Base-by-base conservation (phyloP, 2,797 vertebrate genomes). In the Tympanoctomys barrerae region DNA sequence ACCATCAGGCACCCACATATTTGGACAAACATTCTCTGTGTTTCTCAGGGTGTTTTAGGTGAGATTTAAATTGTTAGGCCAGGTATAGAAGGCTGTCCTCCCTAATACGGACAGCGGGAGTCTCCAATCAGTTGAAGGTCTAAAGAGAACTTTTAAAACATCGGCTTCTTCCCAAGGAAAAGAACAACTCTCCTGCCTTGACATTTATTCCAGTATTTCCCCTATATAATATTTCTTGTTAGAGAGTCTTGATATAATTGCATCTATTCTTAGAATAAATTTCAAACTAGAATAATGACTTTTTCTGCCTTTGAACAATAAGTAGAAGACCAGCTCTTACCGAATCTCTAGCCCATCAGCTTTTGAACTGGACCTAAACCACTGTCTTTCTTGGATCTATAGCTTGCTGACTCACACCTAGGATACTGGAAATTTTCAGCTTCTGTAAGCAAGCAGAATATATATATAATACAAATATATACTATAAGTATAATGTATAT, bases 241-340 rank as follows among this genome's bases (percentile, higher is more conserved):
- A 95, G 52, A 64, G 70, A 80, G 4, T 77, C 70, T 79, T 83
- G 94, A 88, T 70, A 7, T 49, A 84, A 91, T 79, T 57, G 54
- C 16, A 57, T 14, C 54, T 57, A 57, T 18, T 57, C 54, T 57
- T 57, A 57, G 16, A 22, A 52, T 26, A 78, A 11, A 33, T 59
- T 68, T 79, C n/a, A 31, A 12, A 87, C 2, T 5, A 24, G 46
- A 36, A 79, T 52, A 39, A 14, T 39, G n/a, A 26, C 7, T 62
- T 80, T 75, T 75, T 22, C 54, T 86, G 26, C 7, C 28, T 71
- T 80, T 89, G 13, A 9, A 68, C 62, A 62, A 12, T 71, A 39
- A 85, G 14, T 49, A 22, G 71, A 91, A 31, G n/a, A 70, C 4
- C 31, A 68, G 4, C n/a, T 75, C 84, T 91, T 92, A 52, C 78